These are phyloP conservation scores for Acanthiza pusilla DNA, from an alignment of 2,797 vertebrate species.

Conservation along the genomic window DNA sequence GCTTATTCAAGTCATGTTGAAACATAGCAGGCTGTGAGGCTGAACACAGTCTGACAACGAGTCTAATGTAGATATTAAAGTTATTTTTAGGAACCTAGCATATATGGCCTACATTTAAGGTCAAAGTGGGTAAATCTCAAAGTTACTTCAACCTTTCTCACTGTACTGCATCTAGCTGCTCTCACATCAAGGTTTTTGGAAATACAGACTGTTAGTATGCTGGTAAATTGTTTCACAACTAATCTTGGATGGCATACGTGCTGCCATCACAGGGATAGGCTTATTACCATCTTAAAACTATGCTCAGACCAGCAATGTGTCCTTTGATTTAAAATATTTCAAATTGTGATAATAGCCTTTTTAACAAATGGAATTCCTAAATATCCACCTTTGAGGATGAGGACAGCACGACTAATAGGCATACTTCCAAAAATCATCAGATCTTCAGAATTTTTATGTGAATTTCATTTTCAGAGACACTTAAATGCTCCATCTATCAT, in stretches of 20 bases:
- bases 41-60: neutral
- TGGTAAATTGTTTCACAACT: neutral
- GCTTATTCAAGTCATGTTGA: conserved; percentile 1
- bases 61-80: conserved; percentile 2
- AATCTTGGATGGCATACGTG: neutral
- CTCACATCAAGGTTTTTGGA: neutral
- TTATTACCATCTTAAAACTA: neutral
- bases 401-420: neutral
- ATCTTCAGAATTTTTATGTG: neutral
- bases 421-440: neutral
- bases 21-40: conserved; percentile 3
- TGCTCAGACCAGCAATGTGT: neutral
- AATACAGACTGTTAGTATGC: neutral
- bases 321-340: neutral
- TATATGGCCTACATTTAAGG: neutral
- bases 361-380: neutral
- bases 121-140: neutral
- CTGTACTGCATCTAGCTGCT: neutral
- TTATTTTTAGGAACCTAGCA: conserved; percentile 26
- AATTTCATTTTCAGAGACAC: neutral
- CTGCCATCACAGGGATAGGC: neutral
- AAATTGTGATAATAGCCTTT: neutral
- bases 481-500: neutral
- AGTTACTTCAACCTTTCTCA: neutral
- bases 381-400: neutral